Evolutionary conservation across 2,113 vertebrate species (phyloP).

Genomic region (Motacilla alba): DNA sequence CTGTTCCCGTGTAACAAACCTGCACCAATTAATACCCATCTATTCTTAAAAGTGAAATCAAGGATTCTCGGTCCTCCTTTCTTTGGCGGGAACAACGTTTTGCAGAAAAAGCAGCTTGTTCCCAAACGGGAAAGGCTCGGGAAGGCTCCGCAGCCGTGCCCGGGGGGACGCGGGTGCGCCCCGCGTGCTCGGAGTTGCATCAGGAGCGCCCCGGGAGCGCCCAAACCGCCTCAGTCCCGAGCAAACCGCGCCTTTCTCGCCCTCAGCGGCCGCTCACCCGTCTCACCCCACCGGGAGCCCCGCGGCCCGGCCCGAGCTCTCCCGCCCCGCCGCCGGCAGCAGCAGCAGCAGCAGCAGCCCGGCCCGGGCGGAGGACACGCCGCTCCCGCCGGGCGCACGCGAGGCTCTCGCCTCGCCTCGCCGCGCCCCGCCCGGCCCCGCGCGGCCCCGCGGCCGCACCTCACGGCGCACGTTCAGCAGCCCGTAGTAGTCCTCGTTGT

Average conservation of each 20-base stretch:
- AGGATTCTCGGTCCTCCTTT: rapidly evolving
- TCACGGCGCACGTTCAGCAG: not conserved
- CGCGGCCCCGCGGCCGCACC: not conserved
- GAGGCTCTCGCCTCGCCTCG: not conserved
- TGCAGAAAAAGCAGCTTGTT: not conserved
- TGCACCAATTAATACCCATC: not conserved
- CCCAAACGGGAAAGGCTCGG: not conserved
- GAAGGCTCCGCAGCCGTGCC: not conserved
- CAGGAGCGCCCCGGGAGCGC: not conserved
- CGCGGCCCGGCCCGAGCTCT: not conserved
- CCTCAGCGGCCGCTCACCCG: not conserved
- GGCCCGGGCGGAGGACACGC: not conserved
- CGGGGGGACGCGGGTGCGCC: not conserved
- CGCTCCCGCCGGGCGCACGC: not conserved
- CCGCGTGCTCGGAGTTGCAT: not conserved
- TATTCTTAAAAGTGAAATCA: not conserved
- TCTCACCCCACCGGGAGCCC: not conserved
- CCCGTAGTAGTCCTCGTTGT: not conserved
- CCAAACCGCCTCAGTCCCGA: not conserved
- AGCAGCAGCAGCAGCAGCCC: not conserved
- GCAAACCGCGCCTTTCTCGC: not conserved
- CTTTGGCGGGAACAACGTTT: not conserved
- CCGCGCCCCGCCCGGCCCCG: not conserved
- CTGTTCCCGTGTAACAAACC: not conserved
- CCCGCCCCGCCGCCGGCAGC: not conserved